Evolutionary conservation across 2,797 vertebrate species (phyloP), one percentile per base, ranked within the genome.

Genomic region (Natrix natrix): DNA sequence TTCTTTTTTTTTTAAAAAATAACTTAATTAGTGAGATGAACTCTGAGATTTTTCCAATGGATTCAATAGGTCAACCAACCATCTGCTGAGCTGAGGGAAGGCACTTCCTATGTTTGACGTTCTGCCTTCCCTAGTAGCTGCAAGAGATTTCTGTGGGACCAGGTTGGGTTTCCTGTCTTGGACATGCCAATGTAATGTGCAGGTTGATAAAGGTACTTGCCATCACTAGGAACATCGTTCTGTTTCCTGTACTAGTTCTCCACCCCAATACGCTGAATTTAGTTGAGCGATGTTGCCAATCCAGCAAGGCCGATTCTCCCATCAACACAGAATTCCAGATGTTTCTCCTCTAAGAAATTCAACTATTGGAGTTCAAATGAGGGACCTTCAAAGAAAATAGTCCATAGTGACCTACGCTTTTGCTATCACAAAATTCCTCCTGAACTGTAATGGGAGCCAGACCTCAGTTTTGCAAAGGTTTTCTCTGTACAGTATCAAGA

Each of bases 381-480:
- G n/a, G 52, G 28, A 11, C n/a, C 52, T 56, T 17, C 60, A 24
- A 63, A n/a, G 28, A 78, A n/a, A 0, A 91, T 43, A 43, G 43
- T 88, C 88, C 87, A 90, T 86, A 52, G 69, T 90, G 83, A 88
- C 24, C 8, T 92, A 90, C 93, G 94, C 90, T 91, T 90, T 56
- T 94, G 10, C 32, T 92, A 86, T n/a, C 20, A 78, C 59, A 57
- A 86, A 89, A 93, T 24, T 87, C 55, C 78, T 91, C 43, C 8
- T 5, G 55, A 32, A 90, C 59, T 37, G 83, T 12, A 54, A 10
- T 0, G 59, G 74, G 0, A 92, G 92, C 94, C 32, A 16, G 16
- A 56, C 93, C 20, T 92, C 94, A 94, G 92, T 90, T 93, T 93
- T 54, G 92, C 89, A 66, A 87, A 83, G 48, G 48, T 52, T 90